phyloP scores from a whole-genome alignment of 30 jellyfish, hydroid and myxozoan genomes.

The Turritopsis rubra region DNA sequence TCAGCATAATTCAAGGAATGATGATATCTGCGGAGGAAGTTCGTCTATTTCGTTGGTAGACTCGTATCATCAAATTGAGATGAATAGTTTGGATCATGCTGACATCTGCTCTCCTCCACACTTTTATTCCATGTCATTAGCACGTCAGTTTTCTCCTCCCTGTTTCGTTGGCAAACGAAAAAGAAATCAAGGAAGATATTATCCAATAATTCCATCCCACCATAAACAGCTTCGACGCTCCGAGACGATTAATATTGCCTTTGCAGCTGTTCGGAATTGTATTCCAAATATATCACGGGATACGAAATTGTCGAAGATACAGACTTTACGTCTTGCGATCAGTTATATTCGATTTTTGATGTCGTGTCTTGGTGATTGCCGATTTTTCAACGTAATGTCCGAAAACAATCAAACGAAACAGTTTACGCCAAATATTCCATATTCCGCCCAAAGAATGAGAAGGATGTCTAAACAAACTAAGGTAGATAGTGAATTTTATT shows the following conservation, averaged over 20 bases:
- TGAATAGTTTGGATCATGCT: not conserved
- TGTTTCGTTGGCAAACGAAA: conserved; percentile 13
- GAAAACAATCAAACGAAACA: not conserved
- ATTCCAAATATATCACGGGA: conserved; percentile 76
- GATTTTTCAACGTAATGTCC: not conserved
- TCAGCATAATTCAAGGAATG: not conserved
- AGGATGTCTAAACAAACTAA: not conserved
- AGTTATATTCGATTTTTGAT: conserved; percentile 70
- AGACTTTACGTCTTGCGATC: conserved; percentile 67
- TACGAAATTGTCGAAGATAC: conserved; percentile 69
- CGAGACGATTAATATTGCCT: conserved; percentile 56
- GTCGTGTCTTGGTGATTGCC: conserved; percentile 49
- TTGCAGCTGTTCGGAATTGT: conserved; percentile 72
- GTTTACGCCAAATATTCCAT: not conserved
- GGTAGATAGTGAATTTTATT: not conserved
- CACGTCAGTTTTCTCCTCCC: conserved; percentile 40
- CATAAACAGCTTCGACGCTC: conserved; percentile 61
- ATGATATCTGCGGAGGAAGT: too few relatives aligned
- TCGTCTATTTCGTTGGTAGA: not conserved
- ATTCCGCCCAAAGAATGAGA: not conserved
- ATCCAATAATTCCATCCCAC: conserved; percentile 48
- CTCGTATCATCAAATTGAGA: not conserved
- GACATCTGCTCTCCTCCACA: not conserved
- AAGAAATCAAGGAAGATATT: not conserved
- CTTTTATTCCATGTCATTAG: not conserved